These are phyloP conservation scores for Margarornis squamiger DNA, from an alignment of 2,797 vertebrate species.

Conservation along the genomic window DNA sequence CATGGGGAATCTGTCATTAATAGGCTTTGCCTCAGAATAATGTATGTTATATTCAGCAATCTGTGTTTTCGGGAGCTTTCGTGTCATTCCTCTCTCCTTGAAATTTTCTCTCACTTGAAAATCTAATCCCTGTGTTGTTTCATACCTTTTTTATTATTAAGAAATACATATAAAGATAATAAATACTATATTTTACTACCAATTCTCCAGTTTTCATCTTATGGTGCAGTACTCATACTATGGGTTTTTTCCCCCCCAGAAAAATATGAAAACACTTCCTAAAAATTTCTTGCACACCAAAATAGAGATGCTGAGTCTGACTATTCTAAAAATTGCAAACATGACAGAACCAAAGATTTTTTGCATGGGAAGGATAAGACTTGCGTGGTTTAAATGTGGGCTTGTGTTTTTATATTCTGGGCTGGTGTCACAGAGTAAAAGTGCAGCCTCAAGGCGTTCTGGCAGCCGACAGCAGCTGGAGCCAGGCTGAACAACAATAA, in stretches of 20 bases:
- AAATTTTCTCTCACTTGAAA: not conserved
- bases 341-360: not conserved
- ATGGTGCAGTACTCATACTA: not conserved
- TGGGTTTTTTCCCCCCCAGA: not conserved
- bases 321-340: not conserved
- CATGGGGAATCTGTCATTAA: not conserved
- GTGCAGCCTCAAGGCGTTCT: not conserved
- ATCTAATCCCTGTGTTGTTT: not conserved
- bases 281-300: not conserved
- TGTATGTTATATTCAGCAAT: not conserved
- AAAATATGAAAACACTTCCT: not conserved
- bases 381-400: not conserved
- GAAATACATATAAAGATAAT: not conserved
- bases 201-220: not conserved
- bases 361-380: not conserved
- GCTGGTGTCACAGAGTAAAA: not conserved
- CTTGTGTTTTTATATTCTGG: not conserved
- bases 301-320: not conserved
- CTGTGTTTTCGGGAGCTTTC: not conserved
- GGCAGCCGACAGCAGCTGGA: conserved; percentile 7
- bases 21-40: not conserved
- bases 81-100: not conserved
- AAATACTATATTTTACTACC: not conserved
- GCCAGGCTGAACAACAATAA: not conserved
- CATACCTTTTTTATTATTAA: not conserved